Base-by-base conservation (phyloP, 35 echinoderm and acorn worm genomes). In the Patiria miniata region DNA sequence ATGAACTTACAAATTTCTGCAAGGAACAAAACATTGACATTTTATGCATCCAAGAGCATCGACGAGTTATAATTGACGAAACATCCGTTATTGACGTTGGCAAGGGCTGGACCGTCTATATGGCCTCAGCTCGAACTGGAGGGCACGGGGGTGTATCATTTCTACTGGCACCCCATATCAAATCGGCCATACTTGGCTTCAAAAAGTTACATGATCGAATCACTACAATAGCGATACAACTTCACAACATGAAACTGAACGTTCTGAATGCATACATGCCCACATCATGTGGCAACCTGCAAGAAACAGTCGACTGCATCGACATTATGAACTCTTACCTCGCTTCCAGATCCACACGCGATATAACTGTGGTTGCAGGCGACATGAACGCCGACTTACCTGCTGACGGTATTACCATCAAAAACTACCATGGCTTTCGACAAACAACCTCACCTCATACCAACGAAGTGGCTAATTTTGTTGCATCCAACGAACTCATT, bases 11-110 rank as follows among this genome's bases (percentile, higher is more conserved):
- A 56, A 56, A 56, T 56, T 56, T 56, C 0, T 56, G 53, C 53
- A 56, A 56, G n/a, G 14, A 56, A 56, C 53, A 56, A 56, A 56
- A 56, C n/a, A 56, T 56, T 56, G 53, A 56, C 53, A 56, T 56
- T 17, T 56, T 56, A 56, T 56, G 53, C n/a, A 56, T 56, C n/a
- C n/a, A n/a, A n/a, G n/a, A n/a, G n/a, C n/a, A n/a, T n/a, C n/a
- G n/a, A n/a, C n/a, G n/a, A n/a, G n/a, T n/a, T n/a, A n/a, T 56
- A 56, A 56, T n/a, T 56, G 53, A 56, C n/a, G 53, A 56, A 56
- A 56, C 53, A 56, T 56, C 53, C n/a, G 53, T 56, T 17, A 56
- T 56, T 56, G 53, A 56, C 14, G 53, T 56, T 3, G 53, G 53
- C 53, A 56, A 56, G 53, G 53, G 53, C 53, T 56, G 53, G 53